Conservation (phyloP, 2,113 vertebrate genomes). For the Embiotoca jacksoni region DNA sequence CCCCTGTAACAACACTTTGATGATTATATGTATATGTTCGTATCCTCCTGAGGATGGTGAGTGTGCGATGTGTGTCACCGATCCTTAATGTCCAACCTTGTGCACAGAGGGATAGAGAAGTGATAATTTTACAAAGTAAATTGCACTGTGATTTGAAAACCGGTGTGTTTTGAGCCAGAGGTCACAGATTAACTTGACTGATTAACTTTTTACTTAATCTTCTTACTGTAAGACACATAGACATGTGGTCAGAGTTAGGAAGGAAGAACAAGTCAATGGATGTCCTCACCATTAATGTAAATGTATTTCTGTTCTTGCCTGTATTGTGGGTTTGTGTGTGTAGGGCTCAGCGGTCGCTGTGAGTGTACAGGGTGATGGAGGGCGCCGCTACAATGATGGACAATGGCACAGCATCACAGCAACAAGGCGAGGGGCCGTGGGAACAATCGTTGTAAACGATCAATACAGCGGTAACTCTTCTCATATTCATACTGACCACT, state of each 20-base stretch:
- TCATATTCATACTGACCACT: constrained; percentile 74
- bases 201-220: background rate
- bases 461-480: constrained; percentile 88
- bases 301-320: constrained; percentile 18
- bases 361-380: constrained; percentile 86
- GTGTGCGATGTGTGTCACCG: constrained; percentile 69
- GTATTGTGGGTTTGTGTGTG: constrained; percentile 21
- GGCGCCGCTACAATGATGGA: constrained; percentile 88
- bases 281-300: constrained; percentile 15
- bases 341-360: constrained; percentile 91
- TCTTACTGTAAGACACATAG: background rate
- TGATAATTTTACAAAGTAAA: constrained; percentile 29
- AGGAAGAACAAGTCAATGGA: background rate
- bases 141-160: constrained; percentile 16
- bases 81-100: constrained; percentile 36
- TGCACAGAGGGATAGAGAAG: background rate
- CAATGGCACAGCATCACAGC: constrained; percentile 91
- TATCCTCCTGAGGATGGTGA: constrained; percentile 36
- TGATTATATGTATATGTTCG: constrained; percentile 55
- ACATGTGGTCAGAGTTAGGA: background rate
- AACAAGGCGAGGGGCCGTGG: constrained; percentile 86
- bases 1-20: constrained; percentile 65
- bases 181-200: constrained; percentile 5
- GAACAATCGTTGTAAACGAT: constrained; percentile 90
- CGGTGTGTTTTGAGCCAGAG: constrained; percentile 6